Evolutionary conservation across 2,113 vertebrate species (phyloP).

Genomic region (Hucho hucho): DNA sequence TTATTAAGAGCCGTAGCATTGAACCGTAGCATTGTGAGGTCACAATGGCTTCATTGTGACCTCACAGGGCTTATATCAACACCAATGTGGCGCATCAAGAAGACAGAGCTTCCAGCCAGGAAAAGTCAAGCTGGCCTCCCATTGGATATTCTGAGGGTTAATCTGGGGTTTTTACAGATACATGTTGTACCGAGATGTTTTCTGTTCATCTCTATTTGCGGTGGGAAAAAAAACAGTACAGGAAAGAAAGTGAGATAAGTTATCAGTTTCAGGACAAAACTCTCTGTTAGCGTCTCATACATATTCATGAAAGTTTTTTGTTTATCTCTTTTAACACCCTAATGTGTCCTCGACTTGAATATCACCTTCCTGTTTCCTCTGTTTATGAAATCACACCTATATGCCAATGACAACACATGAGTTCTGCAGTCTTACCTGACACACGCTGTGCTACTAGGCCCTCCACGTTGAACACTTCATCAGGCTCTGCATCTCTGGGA

Average conservation of each 20-base stretch:
- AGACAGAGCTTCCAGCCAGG: slow-evolving; percentile 17
- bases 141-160: neutral
- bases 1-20: no score
- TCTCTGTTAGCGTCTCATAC: no score
- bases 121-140: slow-evolving; percentile 16
- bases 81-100: slow-evolving; percentile 32
- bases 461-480: slow-evolving; percentile 85
- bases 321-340: no score
- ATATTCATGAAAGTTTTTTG: no score
- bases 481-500: slow-evolving; percentile 74
- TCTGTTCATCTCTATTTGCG: neutral
- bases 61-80: slow-evolving; percentile 29
- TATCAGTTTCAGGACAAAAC: no score
- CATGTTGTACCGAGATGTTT: neutral
- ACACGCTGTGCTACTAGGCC: slow-evolving; percentile 94
- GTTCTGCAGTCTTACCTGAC: slow-evolving; percentile 82
- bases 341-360: no score
- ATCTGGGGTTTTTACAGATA: neutral
- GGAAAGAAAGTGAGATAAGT: no score
- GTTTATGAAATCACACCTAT: no score
- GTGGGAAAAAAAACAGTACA: no score
- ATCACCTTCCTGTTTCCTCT: no score
- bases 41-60: slow-evolving; percentile 54
- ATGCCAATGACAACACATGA: no score
- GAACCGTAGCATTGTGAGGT: neutral